These are phyloP conservation scores for Eolophus roseicapilla DNA, from an alignment of 2,113 vertebrate genomes.

Conservation along the genomic window DNA sequence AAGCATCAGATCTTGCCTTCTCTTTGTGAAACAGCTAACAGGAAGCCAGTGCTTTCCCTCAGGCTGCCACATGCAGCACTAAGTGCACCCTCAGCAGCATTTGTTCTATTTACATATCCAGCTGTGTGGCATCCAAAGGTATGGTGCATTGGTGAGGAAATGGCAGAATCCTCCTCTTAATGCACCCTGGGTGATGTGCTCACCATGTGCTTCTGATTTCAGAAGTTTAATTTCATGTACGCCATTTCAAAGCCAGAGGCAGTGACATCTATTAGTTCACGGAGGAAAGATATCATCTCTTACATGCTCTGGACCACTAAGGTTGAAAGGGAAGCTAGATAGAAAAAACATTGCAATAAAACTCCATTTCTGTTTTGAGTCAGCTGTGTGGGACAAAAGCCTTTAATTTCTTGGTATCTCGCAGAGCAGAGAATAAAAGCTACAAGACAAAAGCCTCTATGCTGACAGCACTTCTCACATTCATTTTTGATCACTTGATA, in stretches of 20 bases:
- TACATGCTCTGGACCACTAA: not conserved
- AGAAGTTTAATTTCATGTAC: not conserved
- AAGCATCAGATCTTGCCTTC: not conserved
- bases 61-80: not conserved
- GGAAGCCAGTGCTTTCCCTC: not conserved
- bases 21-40: not conserved
- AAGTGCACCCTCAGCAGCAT: not conserved
- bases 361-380: not conserved
- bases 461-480: not conserved
- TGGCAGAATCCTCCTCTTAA: not conserved
- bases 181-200: accelerated
- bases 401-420: not conserved
- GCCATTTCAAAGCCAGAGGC: not conserved
- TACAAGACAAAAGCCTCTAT: not conserved
- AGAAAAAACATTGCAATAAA: not conserved
- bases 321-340: not conserved
- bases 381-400: not conserved
- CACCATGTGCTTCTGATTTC: not conserved
- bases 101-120: accelerated
- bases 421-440: not conserved
- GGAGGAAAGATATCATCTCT: not conserved
- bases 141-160: not conserved
- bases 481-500: not conserved
- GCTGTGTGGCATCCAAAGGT: not conserved
- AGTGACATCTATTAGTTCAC: not conserved